Evolutionary conservation across 2,888 invertebrate genomes (phyloP), one percentile per base, ranked within the genome.

Genomic region (Tiliacea aurago): DNA sequence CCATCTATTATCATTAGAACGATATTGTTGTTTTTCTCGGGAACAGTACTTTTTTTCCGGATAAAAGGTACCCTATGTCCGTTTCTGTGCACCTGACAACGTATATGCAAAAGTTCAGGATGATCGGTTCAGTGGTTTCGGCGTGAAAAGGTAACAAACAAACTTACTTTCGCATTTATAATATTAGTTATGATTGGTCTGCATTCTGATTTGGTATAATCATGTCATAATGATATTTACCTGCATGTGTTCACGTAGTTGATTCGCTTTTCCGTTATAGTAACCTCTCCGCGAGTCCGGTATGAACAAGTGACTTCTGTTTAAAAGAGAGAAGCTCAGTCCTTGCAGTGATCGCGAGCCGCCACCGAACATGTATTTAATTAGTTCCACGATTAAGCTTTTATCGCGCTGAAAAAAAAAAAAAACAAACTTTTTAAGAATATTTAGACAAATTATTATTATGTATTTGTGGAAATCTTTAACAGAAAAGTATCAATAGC

Each of bases 261-360:
- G 56, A 20, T 91, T 83, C 4, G 94, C 94, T 66, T 90, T 87
- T 4, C 81, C 76, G 5, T 84, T 70, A 84, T 96, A 96, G 70
- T 92, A 75, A 0, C 73, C 70, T 23, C 87, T 85, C 63, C 91
- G 86, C 2, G 84, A 76, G 13, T 86, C 85, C 51, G 94, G 90
- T 23, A 97, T 93, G 84, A 96, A 95, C 20, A 94, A 92, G 11
- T 94, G 91, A 9, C 92, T 93, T 61, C 90, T 87, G 49, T 90
- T 86, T 33, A 97, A 89, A 11, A 96, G 83, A 43, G 94, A 89
- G 89, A 97, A 97, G 33, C 95, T 90, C 7, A 97, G 90, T 47
- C 93, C 95, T 71, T 96, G 95, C 58, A 95, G 90, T 20, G 96
- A 96, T 37, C 96, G 94, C n/a, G 93, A 68, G 64, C 87, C 96